phyloP scores from a whole-genome alignment of 2,888 invertebrate genomes.

The Cacoxenus indagator region DNA sequence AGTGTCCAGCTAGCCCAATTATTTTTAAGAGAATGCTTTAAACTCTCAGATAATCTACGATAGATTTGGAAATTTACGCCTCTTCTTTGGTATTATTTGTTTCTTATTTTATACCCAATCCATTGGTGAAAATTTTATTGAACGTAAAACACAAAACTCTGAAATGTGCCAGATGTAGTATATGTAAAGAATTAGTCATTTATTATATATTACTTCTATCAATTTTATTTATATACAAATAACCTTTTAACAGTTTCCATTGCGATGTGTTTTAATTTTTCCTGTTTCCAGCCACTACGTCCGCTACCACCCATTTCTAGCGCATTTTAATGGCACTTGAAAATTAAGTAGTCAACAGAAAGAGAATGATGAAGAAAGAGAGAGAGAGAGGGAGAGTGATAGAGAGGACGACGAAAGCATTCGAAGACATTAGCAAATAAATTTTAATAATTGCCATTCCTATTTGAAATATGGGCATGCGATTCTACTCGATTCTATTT shows the following conservation, averaged over 20 bases:
- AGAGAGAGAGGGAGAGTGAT: neutral
- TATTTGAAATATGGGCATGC: slow-evolving; percentile 10
- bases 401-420: neutral
- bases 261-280: neutral
- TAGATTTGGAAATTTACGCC: no score
- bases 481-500: neutral
- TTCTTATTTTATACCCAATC: no score
- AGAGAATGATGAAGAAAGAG: neutral
- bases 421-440: slow-evolving; percentile 10
- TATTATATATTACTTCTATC: no score
- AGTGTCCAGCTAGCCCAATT: no score
- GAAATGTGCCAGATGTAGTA: no score
- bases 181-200: no score
- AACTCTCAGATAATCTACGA: no score
- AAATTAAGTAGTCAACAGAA: slow-evolving; percentile 54
- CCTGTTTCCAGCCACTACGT: neutral
- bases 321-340: slow-evolving; percentile 59
- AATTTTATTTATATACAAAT: neutral
- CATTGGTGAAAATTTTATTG: no score
- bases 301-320: neutral
- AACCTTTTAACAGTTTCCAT: neutral
- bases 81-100: no score
- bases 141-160: no score
- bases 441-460: slow-evolving; percentile 22
- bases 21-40: no score